Conservation (phyloP, 2,797 vertebrate species). For the Petrocephalus schoutedeni region DNA sequence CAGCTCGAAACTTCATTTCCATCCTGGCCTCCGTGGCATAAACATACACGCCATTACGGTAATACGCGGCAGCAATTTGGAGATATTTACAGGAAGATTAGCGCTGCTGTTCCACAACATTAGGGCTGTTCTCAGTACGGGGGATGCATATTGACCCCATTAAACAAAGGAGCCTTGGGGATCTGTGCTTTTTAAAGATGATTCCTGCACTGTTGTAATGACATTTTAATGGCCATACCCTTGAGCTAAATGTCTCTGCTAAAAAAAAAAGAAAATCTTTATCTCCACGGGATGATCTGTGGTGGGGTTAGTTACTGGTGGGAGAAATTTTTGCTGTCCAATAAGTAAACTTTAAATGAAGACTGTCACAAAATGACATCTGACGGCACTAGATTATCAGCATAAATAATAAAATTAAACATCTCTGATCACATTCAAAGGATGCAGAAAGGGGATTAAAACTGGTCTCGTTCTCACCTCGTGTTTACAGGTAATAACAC, state of each 20-base stretch:
- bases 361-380: neutral
- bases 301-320: neutral
- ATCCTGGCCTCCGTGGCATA: neutral
- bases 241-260: constrained; percentile 1
- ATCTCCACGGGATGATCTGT: neutral
- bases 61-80: constrained; percentile 8
- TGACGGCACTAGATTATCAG: neutral
- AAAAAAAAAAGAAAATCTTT: constrained; percentile 20
- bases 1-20: neutral
- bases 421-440: neutral
- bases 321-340: neutral
- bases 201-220: constrained; percentile 22
- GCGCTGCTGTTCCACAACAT: constrained; percentile 14
- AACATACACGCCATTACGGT: constrained; percentile 9
- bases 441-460: neutral
- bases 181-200: constrained; percentile 27
- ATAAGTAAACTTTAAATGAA: neutral
- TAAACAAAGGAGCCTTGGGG: constrained; percentile 17
- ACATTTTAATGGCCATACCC: constrained; percentile 24
- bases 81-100: constrained; percentile 28
- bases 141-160: constrained; percentile 19
- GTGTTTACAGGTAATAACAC: neutral
- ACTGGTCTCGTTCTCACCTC: neutral
- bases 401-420: neutral
- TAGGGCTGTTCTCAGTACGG: neutral